These are phyloP conservation scores for Orycteropus afer DNA, from an alignment of 2,113 vertebrate genomes.

Conservation along the genomic window DNA sequence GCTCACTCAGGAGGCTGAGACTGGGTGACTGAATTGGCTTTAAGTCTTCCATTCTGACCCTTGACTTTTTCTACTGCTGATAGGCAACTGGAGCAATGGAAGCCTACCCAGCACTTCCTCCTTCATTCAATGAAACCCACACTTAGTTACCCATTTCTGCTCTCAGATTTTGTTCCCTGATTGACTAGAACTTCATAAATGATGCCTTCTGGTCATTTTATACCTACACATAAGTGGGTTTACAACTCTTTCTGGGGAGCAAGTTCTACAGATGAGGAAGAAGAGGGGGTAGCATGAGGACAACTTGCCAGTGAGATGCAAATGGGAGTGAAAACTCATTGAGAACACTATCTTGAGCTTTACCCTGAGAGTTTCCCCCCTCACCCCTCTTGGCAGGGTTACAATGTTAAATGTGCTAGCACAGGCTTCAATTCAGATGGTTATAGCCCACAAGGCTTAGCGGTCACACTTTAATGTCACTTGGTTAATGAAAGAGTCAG, in stretches of 20 bases:
- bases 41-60: neutral
- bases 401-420: neutral
- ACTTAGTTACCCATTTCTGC: neutral
- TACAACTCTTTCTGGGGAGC: neutral
- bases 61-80: neutral
- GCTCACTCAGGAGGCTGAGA: neutral
- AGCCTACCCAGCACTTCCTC: neutral
- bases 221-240: neutral
- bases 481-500: neutral
- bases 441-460: neutral
- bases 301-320: neutral
- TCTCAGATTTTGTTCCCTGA: neutral
- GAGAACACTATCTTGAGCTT: neutral
- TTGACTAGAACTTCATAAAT: neutral
- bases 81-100: neutral
- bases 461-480: neutral
- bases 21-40: neutral
- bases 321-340: neutral
- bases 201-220: neutral
- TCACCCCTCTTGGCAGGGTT: accelerated
- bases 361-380: neutral
- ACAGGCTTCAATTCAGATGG: neutral
- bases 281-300: neutral
- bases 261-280: neutral
- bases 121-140: neutral